These are phyloP conservation scores for Noctua pronuba DNA, from an alignment of 2,888 invertebrate species.

Conservation along the genomic window DNA sequence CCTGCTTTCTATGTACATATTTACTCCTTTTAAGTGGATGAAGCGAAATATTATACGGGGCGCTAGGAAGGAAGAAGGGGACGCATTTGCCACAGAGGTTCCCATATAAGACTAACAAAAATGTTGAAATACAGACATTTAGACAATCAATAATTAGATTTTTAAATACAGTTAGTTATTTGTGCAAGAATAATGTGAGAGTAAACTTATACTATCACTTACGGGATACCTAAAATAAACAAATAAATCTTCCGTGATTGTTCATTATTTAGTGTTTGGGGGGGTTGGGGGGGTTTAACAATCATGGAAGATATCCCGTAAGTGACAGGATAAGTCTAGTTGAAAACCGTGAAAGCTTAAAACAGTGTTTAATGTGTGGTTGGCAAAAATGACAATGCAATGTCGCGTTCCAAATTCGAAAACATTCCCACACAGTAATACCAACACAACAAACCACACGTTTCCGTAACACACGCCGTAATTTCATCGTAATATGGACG, in stretches of 20 bases:
- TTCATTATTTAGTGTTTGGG: too few relatives aligned
- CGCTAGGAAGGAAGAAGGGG: not conserved
- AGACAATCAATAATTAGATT: not conserved
- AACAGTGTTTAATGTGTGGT: too few relatives aligned
- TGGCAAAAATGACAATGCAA: not conserved
- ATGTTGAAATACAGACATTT: too few relatives aligned
- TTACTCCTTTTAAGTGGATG: not conserved
- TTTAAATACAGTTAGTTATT: not conserved
- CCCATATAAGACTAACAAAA: not conserved
- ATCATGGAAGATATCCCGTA: too few relatives aligned
- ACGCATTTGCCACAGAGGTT: not conserved
- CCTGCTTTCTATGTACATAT: not conserved
- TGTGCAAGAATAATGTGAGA: not conserved
- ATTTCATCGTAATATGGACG: conserved; percentile 20
- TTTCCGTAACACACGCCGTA: conserved; percentile 7
- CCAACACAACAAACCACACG: conserved; percentile 22
- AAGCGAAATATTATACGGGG: not conserved
- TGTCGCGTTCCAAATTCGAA: not conserved
- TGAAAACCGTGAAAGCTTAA: too few relatives aligned
- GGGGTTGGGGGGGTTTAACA: too few relatives aligned
- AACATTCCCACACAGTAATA: not conserved
- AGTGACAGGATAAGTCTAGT: too few relatives aligned
- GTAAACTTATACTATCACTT: too few relatives aligned
- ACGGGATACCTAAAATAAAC: too few relatives aligned
- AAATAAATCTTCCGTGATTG: too few relatives aligned